Evolutionary conservation across 2,797 vertebrate genomes (phyloP).

Genomic region (Coluber constrictor): DNA sequence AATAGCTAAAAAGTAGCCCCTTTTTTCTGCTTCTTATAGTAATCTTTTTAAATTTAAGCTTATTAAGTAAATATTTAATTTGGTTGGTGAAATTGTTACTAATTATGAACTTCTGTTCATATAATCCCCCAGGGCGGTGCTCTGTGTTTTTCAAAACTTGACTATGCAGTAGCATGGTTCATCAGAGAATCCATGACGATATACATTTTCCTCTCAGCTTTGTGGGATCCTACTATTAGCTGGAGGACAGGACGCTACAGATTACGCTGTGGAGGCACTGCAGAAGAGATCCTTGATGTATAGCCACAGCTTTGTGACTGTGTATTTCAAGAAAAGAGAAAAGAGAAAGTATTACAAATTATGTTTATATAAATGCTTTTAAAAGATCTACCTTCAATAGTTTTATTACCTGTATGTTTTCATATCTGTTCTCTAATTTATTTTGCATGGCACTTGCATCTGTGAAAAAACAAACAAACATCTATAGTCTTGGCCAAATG

Average conservation of each 20-base stretch:
- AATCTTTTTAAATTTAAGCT: not conserved
- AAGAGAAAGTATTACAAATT: conserved; percentile 75
- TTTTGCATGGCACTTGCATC: conserved; percentile 82
- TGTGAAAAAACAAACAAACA: conserved; percentile 68
- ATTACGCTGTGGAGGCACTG: conserved; percentile 93
- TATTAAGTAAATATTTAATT: not conserved
- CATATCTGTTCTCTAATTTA: conserved; percentile 81
- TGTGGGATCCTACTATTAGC: conserved; percentile 97
- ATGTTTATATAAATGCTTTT: conserved; percentile 76
- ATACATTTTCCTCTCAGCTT: conserved; percentile 94
- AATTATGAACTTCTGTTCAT: conserved; percentile 29
- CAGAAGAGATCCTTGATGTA: conserved; percentile 94
- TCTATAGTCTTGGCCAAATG: conserved; percentile 73
- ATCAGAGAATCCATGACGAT: conserved; percentile 97
- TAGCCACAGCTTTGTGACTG: conserved; percentile 73
- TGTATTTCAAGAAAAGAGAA: conserved; percentile 64
- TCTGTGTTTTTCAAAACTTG: conserved; percentile 91
- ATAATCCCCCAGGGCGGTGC: conserved; percentile 80
- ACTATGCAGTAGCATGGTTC: conserved; percentile 98
- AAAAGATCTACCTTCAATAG: conserved; percentile 75
- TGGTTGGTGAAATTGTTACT: conserved; percentile 1
- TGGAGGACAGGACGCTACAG: conserved; percentile 96
- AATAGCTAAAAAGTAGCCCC: not conserved
- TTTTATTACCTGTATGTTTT: conserved; percentile 78
- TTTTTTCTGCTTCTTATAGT: not conserved